A percentile compares a stretch with the other conserved stretches of the same genome.
These are phyloP conservation scores for Marronus borbonicus DNA, from an alignment of 2,888 invertebrate species.

Conservation along the genomic window DNA sequence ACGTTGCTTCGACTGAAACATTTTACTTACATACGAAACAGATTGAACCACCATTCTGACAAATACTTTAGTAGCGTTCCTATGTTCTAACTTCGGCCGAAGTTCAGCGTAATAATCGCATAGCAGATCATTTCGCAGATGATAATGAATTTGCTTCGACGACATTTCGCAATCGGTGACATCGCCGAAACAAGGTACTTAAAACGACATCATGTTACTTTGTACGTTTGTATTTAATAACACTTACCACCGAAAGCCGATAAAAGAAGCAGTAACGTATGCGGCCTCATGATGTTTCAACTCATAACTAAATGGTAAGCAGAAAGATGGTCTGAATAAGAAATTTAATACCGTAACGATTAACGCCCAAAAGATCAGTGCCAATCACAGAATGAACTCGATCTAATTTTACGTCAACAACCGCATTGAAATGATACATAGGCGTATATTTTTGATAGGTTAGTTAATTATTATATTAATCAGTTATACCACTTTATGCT, in stretches of 20 bases:
- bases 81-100: constrained; percentile 74
- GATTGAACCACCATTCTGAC: constrained; percentile 75
- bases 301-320: constrained; percentile 14
- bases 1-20: too few species aligned
- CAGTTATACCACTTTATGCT: too few species aligned
- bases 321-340: neutral
- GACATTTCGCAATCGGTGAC: constrained; percentile 42
- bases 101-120: constrained; percentile 74
- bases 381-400: neutral
- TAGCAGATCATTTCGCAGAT: constrained; percentile 72
- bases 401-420: neutral
- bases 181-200: constrained; percentile 23
- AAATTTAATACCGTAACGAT: constrained; percentile 10
- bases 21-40: constrained; percentile 68
- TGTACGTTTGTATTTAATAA: neutral
- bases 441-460: too few species aligned
- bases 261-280: constrained; percentile 10
- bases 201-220: constrained; percentile 8
- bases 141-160: constrained; percentile 40
- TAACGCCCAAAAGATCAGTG: constrained; percentile 22
- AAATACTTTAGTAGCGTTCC: constrained; percentile 72
- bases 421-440: neutral
- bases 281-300: constrained; percentile 12
- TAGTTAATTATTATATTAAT: too few species aligned
- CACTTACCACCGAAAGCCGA: constrained; percentile 9